Evolutionary conservation across 2,797 vertebrate genomes (phyloP), one percentile per base, ranked within the genome.

Genomic region (Echiichthys vipera): DNA sequence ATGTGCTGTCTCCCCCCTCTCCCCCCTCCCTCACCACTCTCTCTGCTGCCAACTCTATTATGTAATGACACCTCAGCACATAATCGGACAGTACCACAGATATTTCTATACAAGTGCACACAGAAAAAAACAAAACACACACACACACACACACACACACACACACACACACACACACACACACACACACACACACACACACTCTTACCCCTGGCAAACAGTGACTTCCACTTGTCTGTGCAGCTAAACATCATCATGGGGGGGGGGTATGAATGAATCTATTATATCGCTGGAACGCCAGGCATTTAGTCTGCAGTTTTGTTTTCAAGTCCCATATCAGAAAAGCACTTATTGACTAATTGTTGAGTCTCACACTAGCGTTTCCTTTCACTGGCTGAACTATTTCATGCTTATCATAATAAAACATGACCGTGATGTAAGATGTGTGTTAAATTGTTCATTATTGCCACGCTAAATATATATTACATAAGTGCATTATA

Each of bases 51-150:
- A 68, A 34, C 58, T 50, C 79, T 78, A 72, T 93, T 89, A 89
- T 82, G 75, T 88, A 91, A 92, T 76, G 73, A 83, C 61, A 83
- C 64, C 78, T 74, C 80, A 73, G 74, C 80, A 84, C 78, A 89
- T 80, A 78, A 78, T 78, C 76, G 74, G 55, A 88, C 88, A 89
- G 85, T 80, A 79, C 69, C 50, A 53, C 65, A 78, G 71, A 88
- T 70, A 88, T 74, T 79, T 86, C 78, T 71, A 73, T 79, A 74
- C 53, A 73, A 65, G 14, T 56, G 62, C 46, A 49, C 64, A 46
- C 39, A 59, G 39, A 68, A 77, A 68, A 74, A 61, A 50, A 78
- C 34, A 36, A 36, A 36, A 36, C 34, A 36, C 66, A 58, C 34
- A 53, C 56, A 66, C 61, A 64, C 72, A 61, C 50, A 47, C 42